phyloP scores from a whole-genome alignment of 2,797 vertebrate species.

The Xenopus petersii region DNA sequence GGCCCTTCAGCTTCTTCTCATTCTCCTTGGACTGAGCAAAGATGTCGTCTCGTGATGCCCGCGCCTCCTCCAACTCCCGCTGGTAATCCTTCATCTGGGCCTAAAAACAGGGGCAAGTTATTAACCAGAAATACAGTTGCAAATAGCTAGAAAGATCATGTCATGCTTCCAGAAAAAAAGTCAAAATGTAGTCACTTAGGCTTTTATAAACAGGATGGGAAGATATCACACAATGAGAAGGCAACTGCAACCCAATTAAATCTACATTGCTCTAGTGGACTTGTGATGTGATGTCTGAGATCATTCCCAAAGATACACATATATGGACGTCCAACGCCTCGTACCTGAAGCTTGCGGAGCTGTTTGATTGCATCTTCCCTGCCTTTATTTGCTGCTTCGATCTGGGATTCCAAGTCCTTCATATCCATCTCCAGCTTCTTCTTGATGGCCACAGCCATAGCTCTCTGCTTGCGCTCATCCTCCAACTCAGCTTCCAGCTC shows the following conservation, averaged over 20 bases:
- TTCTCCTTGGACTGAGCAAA: slow-evolving; percentile 94
- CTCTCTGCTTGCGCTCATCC: slow-evolving; percentile 93
- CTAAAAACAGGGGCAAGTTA: slow-evolving; percentile 58
- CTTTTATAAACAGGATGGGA: too few relatives aligned
- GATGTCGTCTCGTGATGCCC: slow-evolving; percentile 93
- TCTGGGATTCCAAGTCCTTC: slow-evolving; percentile 90
- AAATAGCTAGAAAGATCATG: too few relatives aligned
- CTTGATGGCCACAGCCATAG: slow-evolving; percentile 85
- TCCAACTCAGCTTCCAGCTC: slow-evolving; percentile 95
- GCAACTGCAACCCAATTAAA: too few relatives aligned
- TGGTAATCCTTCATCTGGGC: slow-evolving; percentile 97
- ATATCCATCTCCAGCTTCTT: slow-evolving; percentile 97
- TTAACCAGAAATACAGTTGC: background rate
- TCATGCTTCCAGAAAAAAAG: too few relatives aligned
- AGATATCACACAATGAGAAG: too few relatives aligned
- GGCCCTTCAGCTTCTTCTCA: slow-evolving; percentile 93
- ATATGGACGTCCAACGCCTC: background rate
- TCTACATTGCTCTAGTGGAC: too few relatives aligned
- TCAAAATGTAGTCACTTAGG: too few relatives aligned
- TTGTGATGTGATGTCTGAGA: too few relatives aligned
- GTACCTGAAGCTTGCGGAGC: slow-evolving; percentile 92
- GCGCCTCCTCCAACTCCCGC: slow-evolving; percentile 90
- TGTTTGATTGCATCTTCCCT: slow-evolving; percentile 97
- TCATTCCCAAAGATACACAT: too few relatives aligned
- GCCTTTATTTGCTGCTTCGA: slow-evolving; percentile 91